phyloP scores from a whole-genome alignment of 2,797 vertebrate genomes.

The Zenarchopterus dispar region DNA sequence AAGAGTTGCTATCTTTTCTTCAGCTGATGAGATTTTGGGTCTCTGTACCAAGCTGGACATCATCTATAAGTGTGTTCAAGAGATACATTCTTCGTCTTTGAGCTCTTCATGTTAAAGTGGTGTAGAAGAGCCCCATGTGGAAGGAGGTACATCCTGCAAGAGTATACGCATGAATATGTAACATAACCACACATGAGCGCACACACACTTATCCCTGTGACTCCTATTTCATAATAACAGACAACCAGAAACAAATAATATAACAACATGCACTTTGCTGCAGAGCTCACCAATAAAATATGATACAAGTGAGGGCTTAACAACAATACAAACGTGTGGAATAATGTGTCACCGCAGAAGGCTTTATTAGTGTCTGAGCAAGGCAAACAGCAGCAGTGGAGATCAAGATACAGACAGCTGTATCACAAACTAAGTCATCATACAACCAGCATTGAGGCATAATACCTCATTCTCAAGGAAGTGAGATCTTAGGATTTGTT shows the following conservation, averaged over 20 bases:
- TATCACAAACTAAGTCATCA: slow-evolving; percentile 29
- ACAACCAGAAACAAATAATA: slow-evolving; percentile 45
- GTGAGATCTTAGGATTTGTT: slow-evolving; percentile 46
- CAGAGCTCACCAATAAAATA: slow-evolving; percentile 52
- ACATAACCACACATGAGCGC: no score
- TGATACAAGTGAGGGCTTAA: slow-evolving; percentile 34
- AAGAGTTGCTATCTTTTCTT: no score
- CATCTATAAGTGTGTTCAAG: no score
- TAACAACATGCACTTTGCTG: slow-evolving; percentile 44
- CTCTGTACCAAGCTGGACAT: no score
- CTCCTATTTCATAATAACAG: slow-evolving; percentile 15
- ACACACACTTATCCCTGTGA: slow-evolving; percentile 14
- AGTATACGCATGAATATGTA: no score
- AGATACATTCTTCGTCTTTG: no score
- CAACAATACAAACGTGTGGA: slow-evolving; percentile 38
- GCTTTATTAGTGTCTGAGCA: slow-evolving; percentile 14
- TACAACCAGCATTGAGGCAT: slow-evolving; percentile 23
- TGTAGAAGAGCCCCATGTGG: no score
- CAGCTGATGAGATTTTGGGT: no score
- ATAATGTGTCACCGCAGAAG: slow-evolving; percentile 37
- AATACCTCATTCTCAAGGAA: slow-evolving; percentile 10
- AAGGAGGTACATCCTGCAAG: no score
- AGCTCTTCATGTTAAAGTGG: no score
- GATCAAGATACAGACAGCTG: slow-evolving; percentile 22
- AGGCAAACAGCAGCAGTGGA: background rate